Percentiles rank a stretch among this genome's conserved stretches.
phyloP scores from a whole-genome alignment of 2,888 invertebrate species.

The Amitus sp. region DNA sequence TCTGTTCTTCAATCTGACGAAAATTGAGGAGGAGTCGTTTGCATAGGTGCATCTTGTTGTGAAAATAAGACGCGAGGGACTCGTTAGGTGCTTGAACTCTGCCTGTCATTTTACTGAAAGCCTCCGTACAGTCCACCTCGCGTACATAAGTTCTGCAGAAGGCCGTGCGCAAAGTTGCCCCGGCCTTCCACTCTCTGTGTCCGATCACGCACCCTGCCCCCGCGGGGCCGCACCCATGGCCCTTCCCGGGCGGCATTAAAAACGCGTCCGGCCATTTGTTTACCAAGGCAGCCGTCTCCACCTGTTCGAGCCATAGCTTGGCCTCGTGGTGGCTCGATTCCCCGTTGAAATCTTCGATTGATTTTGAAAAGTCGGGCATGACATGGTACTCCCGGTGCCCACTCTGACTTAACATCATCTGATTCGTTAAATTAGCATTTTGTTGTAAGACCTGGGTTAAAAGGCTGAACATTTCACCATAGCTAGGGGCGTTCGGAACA shows the following conservation, averaged over 20 bases:
- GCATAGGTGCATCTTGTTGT: constrained; percentile 29
- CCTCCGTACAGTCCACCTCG: constrained; percentile 16
- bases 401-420: neutral
- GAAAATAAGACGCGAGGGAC: constrained; percentile 21
- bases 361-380: constrained; percentile 30
- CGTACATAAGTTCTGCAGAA: constrained; percentile 25
- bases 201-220: constrained; percentile 22
- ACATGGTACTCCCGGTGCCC: constrained; percentile 19
- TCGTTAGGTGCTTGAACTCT: constrained; percentile 20
- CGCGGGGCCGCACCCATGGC: constrained; percentile 27
- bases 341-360: constrained; percentile 24
- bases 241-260: constrained; percentile 25
- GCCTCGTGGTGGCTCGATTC: constrained; percentile 25
- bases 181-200: constrained; percentile 16
- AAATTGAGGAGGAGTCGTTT: constrained; percentile 20
- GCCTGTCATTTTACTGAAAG: constrained; percentile 28
- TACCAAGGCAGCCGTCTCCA: constrained; percentile 27
- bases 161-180: constrained; percentile 19
- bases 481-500: too few species aligned
- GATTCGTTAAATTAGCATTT: neutral
- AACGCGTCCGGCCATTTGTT: constrained; percentile 32
- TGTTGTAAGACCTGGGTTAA: neutral
- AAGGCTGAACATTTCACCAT: too few species aligned
- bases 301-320: constrained; percentile 23
- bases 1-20: constrained; percentile 13